phyloP scores from a whole-genome alignment of 1,140 invertebrate genomes.

The Drosophila funebris region DNA sequence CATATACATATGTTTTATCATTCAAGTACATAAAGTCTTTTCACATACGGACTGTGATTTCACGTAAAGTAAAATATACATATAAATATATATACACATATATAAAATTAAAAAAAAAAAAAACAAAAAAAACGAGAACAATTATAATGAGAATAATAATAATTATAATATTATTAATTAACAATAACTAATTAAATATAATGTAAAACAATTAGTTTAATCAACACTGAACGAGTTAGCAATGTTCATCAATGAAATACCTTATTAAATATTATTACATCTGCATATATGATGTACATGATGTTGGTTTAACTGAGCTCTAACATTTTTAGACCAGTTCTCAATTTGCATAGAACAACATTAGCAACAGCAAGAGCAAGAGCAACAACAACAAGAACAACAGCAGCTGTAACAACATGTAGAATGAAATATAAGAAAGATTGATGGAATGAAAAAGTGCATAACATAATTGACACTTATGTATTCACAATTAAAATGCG shows the following conservation, averaged over 20 bases:
- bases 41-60: slow-evolving; percentile 84
- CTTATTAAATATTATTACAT: not conserved
- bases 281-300: slow-evolving; percentile 9
- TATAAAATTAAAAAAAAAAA: not conserved
- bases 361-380: not conserved
- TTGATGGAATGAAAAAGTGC: not conserved
- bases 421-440: not conserved
- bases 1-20: slow-evolving; percentile 56
- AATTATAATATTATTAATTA: not conserved
- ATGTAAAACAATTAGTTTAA: slow-evolving; percentile 26
- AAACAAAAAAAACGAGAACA: not conserved
- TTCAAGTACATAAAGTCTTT: slow-evolving; percentile 82
- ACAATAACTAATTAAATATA: not conserved
- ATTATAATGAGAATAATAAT: not conserved
- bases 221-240: slow-evolving; percentile 7
- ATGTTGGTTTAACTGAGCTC: slow-evolving; percentile 13
- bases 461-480: slow-evolving; percentile 14
- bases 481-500: slow-evolving; percentile 54
- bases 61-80: slow-evolving; percentile 63
- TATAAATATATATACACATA: slow-evolving; percentile 19
- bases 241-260: slow-evolving; percentile 15
- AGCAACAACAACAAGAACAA: slow-evolving; percentile 8
- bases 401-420: slow-evolving; percentile 5
- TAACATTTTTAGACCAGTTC: slow-evolving; percentile 19
- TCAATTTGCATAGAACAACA: not conserved